Conservation (phyloP, 92 coral and sea anemone genomes). For the Parazoanthus swiftii region DNA sequence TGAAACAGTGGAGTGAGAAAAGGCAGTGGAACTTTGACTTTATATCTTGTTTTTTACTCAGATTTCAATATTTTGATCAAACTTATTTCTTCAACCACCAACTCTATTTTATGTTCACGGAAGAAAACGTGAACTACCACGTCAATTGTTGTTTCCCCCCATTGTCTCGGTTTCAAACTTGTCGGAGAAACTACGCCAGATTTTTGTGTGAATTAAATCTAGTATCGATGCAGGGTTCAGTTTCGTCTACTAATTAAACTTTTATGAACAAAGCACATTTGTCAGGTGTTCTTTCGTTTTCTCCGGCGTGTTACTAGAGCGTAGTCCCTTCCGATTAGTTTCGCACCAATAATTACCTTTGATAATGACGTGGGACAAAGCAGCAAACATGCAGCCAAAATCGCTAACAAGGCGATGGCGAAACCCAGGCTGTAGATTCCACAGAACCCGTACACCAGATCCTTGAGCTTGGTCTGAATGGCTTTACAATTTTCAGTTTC, state of each 20-base stretch:
- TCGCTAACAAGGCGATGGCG: conserved; percentile 72
- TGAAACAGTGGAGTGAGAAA: background rate
- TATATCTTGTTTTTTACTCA: no score
- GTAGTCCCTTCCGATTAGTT: background rate
- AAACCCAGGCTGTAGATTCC: conserved; percentile 90
- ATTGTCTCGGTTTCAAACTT: no score
- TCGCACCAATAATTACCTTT: conserved; percentile 50
- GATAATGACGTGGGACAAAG: conserved; percentile 62
- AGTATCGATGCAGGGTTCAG: background rate
- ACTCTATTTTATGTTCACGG: background rate
- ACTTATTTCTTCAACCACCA: background rate
- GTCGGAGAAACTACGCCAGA: no score
- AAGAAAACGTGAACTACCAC: no score
- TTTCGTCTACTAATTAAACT: background rate
- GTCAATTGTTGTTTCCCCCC: no score
- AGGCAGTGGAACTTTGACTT: background rate
- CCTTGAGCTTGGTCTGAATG: conserved; percentile 71
- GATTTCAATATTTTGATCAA: background rate
- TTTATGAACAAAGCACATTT: background rate
- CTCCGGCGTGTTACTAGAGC: background rate
- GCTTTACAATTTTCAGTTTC: conserved; percentile 80
- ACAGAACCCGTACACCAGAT: conserved; percentile 88
- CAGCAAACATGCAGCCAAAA: conserved; percentile 63
- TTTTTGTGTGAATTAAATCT: no score
- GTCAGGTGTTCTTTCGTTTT: background rate